phyloP scores from a whole-genome alignment of 2,113 vertebrate genomes.

The Ardeotis arabs region DNA sequence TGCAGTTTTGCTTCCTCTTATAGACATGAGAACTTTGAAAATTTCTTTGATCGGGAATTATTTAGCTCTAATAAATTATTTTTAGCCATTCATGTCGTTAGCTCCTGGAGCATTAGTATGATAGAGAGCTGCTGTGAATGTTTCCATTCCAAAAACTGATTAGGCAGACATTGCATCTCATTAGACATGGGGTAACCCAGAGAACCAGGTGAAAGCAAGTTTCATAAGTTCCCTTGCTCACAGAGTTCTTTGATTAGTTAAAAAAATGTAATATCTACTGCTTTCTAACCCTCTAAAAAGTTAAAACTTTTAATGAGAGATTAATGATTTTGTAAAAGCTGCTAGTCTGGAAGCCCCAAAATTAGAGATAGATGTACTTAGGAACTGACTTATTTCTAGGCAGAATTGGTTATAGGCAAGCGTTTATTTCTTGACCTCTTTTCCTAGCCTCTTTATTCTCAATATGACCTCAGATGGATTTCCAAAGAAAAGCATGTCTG shows the following conservation, averaged over 20 bases:
- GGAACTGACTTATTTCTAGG: neutral
- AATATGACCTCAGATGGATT: neutral
- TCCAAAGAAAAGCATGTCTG: neutral
- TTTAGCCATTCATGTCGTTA: neutral
- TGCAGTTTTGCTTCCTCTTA: neutral
- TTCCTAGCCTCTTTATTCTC: neutral
- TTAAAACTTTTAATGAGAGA: neutral
- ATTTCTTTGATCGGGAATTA: neutral
- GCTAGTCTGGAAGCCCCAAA: neutral
- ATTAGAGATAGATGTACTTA: neutral
- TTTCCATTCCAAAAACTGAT: neutral
- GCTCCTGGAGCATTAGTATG: neutral
- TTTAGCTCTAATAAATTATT: neutral
- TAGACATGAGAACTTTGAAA: neutral
- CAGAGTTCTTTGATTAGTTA: neutral
- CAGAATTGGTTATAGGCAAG: neutral
- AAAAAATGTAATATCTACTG: neutral
- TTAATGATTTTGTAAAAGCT: neutral
- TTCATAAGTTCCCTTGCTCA: neutral
- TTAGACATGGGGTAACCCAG: neutral
- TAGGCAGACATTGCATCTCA: accelerated
- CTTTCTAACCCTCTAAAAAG: neutral
- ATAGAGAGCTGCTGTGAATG: neutral
- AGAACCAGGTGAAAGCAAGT: neutral
- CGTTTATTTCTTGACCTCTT: neutral